These are phyloP conservation scores for Ceyx melanurus DNA, from an alignment of 2,113 vertebrate genomes.

Conservation along the genomic window DNA sequence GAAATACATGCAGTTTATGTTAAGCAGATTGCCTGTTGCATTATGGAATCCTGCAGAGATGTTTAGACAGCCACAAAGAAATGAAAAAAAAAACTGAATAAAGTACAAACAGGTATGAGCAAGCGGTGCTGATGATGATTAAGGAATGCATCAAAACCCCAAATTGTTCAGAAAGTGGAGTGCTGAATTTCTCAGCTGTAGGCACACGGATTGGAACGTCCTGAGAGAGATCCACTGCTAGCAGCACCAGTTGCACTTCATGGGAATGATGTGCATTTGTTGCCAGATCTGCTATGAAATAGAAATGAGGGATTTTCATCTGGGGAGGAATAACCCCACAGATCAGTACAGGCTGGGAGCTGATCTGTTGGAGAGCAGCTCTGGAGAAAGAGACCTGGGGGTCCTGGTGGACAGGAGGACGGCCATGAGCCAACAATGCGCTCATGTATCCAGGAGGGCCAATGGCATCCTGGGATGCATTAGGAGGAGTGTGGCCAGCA, in stretches of 20 bases:
- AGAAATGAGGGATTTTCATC: background rate
- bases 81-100: background rate
- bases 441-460: too few relatives aligned
- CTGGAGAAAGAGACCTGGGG: too few relatives aligned
- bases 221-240: background rate
- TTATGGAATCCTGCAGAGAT: background rate
- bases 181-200: background rate
- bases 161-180: background rate
- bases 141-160: background rate
- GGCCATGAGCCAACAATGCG: too few relatives aligned
- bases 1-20: background rate
- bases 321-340: too few relatives aligned
- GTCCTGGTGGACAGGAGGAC: too few relatives aligned
- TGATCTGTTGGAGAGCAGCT: too few relatives aligned
- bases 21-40: background rate
- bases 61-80: background rate
- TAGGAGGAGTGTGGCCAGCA: too few relatives aligned
- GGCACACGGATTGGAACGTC: background rate
- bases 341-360: too few relatives aligned
- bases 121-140: background rate
- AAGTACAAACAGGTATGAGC: background rate
- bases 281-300: background rate
- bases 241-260: accelerated
- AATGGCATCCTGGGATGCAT: too few relatives aligned
- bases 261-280: background rate